Percentiles rank a stretch among this genome's conserved stretches.
Evolutionary conservation across 2,797 vertebrate species (phyloP).

Genomic region (Rhodeus uyekii): DNA sequence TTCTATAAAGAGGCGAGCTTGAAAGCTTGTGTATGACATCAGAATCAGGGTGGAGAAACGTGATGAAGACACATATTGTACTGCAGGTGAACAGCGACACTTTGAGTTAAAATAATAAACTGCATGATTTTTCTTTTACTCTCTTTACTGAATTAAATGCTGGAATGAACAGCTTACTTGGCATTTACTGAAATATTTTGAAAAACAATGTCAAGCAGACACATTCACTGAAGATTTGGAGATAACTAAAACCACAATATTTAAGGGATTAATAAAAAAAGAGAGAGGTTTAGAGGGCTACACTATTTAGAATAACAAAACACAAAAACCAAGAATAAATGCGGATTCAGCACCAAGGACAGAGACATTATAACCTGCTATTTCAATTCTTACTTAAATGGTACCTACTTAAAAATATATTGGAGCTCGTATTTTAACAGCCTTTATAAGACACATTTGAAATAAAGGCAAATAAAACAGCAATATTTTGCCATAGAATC

Average conservation of each 20-base stretch:
- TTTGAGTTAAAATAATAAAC: not conserved
- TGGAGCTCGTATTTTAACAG: not conserved
- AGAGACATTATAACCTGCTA: not conserved
- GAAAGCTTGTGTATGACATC: not conserved
- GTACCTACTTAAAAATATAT: not conserved
- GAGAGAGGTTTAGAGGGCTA: too few relatives aligned
- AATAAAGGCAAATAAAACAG: not conserved
- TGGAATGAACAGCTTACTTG: too few relatives aligned
- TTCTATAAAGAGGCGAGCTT: not conserved
- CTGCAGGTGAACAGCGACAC: not conserved
- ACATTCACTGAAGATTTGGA: not conserved
- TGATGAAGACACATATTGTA: not conserved
- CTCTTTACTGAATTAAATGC: not conserved
- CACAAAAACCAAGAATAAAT: not conserved
- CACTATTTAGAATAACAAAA: not conserved
- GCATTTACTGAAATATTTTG: not conserved
- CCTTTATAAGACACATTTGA: not conserved
- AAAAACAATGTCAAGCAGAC: not conserved
- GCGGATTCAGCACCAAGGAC: not conserved
- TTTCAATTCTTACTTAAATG: not conserved
- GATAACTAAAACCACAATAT: not conserved
- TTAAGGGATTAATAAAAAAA: not conserved
- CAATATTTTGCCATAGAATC: not conserved
- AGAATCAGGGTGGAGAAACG: constrained; percentile 1
- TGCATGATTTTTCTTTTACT: not conserved